Evolutionary conservation across 2,888 invertebrate genomes (phyloP), one percentile per base, ranked within the genome.

Genomic region (Melinopterus prodromus): DNA sequence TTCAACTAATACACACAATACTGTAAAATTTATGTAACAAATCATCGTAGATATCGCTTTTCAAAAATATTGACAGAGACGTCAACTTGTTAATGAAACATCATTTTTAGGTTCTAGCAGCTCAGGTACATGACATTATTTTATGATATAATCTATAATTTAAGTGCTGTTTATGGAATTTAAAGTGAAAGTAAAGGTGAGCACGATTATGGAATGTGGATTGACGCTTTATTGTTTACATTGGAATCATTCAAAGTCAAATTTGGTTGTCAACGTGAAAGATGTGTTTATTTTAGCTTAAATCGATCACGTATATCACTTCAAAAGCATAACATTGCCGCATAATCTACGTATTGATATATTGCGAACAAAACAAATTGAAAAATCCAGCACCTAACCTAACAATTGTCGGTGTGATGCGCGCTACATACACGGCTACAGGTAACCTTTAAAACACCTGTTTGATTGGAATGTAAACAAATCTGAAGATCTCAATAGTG

Each of bases 391-490:
- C 53, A 12, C 53, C 7, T 53, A 53, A 53, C 53, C 53, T 53
- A 53, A 6, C 53, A 53, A 53, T 53, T 53, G 53, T 53, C 53
- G 53, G 53, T 53, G 53, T 53, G 53, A 12, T 53, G 53, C 12
- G 53, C 53, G 53, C 53, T 12, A 53, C 53, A 53, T 53, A 53
- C 26, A 26, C 26, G 26, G 26, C 26, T 26, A 26, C 53, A 53
- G 53, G 12, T 53, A 53, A 53, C 53, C 53, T 74, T 16, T 36
- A 74, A 16, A 16, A 36, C 74, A 74, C 74, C 74, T 74, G 74
- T 74, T 53, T 74, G 74, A 74, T 74, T 74, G 2, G 14, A n/a
- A 74, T 26, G 74, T 74, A 74, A 74, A 74, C 74, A 74, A 74
- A 74, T 36, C 4, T 74, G 15, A 36, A 74, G 37, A 74, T 16